Evolutionary conservation across 2,113 vertebrate genomes (phyloP).

Genomic region (Actenoides hombroni): DNA sequence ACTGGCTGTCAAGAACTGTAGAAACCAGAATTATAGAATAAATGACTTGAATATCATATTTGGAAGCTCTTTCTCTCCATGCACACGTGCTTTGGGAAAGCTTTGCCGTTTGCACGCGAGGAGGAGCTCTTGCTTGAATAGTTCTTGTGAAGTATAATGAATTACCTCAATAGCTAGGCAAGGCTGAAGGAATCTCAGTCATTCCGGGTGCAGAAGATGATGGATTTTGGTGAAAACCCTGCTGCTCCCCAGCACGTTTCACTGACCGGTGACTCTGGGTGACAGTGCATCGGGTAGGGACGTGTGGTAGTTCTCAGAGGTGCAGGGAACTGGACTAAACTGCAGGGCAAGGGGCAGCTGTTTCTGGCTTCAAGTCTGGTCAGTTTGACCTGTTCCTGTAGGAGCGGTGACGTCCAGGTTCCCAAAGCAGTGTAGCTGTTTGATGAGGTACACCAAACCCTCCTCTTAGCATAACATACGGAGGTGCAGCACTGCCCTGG

Average conservation of each 20-base stretch:
- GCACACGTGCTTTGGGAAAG: not conserved
- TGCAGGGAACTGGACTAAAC: not conserved
- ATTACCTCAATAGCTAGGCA: not conserved
- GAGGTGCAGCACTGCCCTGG: not conserved
- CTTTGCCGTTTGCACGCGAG: not conserved
- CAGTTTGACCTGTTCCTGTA: not conserved
- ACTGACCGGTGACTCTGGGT: not conserved
- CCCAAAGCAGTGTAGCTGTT: not conserved
- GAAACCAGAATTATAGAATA: not conserved
- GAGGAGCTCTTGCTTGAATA: not conserved
- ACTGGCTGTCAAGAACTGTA: not conserved
- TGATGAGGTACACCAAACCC: not conserved
- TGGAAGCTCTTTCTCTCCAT: not conserved
- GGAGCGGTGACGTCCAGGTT: not conserved
- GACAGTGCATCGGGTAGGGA: not conserved
- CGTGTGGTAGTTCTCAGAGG: not conserved
- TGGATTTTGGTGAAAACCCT: not conserved
- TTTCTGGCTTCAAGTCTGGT: not conserved
- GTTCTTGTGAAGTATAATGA: not conserved
- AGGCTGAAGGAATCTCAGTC: not conserved
- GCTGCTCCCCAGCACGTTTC: rapidly evolving
- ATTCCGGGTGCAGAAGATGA: not conserved
- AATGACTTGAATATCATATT: not conserved
- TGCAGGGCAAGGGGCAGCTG: not conserved
- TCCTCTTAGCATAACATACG: not conserved